phyloP scores from a whole-genome alignment of 2,888 invertebrate genomes.

The Dromius quadrimaculatus region DNA sequence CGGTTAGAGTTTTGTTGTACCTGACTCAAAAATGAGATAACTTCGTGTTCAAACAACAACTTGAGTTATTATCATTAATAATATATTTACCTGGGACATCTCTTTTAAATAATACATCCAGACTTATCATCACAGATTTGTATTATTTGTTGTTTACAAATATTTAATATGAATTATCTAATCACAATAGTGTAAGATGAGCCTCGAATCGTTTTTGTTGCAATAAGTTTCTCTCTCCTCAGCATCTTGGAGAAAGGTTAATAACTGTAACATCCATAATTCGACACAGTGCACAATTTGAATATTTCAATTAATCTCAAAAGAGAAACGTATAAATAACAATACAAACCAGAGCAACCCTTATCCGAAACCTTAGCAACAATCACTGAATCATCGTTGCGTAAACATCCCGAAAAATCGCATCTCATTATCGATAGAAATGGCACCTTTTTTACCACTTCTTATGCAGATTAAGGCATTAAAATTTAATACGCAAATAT shows the following conservation, averaged over 20 bases:
- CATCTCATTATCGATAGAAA: conserved; percentile 34
- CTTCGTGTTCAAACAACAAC: too few relatives aligned
- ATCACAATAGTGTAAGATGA: too few relatives aligned
- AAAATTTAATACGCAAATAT: conserved; percentile 20
- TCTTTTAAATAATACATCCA: too few relatives aligned
- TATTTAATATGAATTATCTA: too few relatives aligned
- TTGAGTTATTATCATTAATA: too few relatives aligned
- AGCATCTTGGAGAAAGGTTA: conserved; percentile 24
- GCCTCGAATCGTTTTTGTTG: too few relatives aligned
- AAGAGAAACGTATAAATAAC: conserved; percentile 14
- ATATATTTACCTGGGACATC: too few relatives aligned
- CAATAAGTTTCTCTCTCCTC: too few relatives aligned
- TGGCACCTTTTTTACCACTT: conserved; percentile 11
- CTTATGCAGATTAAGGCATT: conserved; percentile 35
- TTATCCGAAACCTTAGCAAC: conserved; percentile 23
- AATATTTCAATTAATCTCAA: conserved; percentile 34
- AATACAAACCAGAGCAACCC: conserved; percentile 36
- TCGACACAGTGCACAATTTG: conserved; percentile 29
- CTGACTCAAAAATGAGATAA: too few relatives aligned
- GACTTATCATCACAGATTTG: too few relatives aligned
- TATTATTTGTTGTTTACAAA: too few relatives aligned
- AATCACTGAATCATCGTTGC: conserved; percentile 32
- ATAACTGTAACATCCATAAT: conserved; percentile 21
- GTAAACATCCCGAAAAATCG: conserved; percentile 40
- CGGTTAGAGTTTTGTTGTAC: too few relatives aligned